Evolutionary conservation across 2,888 invertebrate genomes (phyloP).

Genomic region (Oligia strigilis): DNA sequence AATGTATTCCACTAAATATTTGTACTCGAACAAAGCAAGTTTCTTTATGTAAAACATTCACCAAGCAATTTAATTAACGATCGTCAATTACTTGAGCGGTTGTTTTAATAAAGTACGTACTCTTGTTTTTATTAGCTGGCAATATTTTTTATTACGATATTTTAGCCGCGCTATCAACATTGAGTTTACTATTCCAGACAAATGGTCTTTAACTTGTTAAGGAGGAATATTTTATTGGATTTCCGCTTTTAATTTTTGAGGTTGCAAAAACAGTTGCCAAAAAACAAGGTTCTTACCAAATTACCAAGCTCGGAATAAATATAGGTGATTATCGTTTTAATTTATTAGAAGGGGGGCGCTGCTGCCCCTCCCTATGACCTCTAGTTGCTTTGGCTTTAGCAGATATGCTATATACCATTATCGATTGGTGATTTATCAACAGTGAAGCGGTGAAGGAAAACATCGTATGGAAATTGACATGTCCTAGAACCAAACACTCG

Average conservation of each 20-base stretch:
- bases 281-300: neutral
- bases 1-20: neutral
- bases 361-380: neutral
- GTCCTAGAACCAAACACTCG: neutral
- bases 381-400: neutral
- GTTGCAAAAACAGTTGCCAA: neutral
- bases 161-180: slow-evolving; percentile 13
- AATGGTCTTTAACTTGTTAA: slow-evolving; percentile 3
- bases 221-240: neutral
- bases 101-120: slow-evolving; percentile 6
- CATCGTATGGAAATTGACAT: too few species aligned
- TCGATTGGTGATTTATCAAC: neutral
- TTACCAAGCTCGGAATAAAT: neutral
- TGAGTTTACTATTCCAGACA: slow-evolving; percentile 7
- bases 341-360: neutral
- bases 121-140: slow-evolving; percentile 23
- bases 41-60: slow-evolving; percentile 7
- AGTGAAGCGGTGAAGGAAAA: too few species aligned
- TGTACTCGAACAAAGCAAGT: neutral
- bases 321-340: neutral
- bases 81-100: slow-evolving; percentile 29
- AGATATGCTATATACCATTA: neutral
- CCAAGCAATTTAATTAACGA: neutral
- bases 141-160: slow-evolving; percentile 12
- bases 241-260: neutral